These are phyloP conservation scores for Styela plicata DNA, from an alignment of 23 tunicate species.

Conservation along the genomic window DNA sequence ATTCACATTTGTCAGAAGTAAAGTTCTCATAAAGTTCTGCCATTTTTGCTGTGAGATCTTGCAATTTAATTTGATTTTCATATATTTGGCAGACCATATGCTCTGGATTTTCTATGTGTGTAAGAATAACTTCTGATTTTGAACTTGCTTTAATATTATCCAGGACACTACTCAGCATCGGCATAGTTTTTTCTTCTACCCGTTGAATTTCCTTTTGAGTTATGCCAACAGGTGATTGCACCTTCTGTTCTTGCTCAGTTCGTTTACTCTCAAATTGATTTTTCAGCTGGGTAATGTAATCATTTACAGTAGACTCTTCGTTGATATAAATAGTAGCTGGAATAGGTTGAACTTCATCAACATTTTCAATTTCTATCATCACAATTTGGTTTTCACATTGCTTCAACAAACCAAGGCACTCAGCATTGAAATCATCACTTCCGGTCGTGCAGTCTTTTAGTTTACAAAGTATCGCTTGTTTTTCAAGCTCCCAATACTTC, in stretches of 20 bases:
- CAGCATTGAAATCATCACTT: neutral
- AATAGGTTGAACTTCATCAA: neutral
- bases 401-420: slow-evolving; percentile 3
- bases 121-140: neutral
- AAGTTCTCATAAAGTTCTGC: neutral
- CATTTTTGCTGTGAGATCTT: neutral
- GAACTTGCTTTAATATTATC: neutral
- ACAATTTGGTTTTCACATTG: slow-evolving; percentile 3
- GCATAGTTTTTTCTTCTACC: neutral
- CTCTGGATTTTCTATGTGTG: neutral
- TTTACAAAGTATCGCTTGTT: slow-evolving; percentile 11
- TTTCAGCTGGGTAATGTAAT: neutral
- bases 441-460: slow-evolving; percentile 1
- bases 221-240: no score
- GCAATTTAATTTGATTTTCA: neutral
- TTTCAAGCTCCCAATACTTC: neutral
- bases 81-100: neutral
- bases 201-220: neutral
- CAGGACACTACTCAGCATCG: neutral
- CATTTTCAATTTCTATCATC: neutral
- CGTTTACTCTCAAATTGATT: neutral
- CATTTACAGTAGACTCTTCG: slow-evolving; percentile 1
- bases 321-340: slow-evolving; percentile 14
- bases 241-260: neutral
- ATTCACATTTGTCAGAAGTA: neutral